These are phyloP conservation scores for Brachypalpus laphriformis DNA, from an alignment of 2,888 invertebrate species.

Conservation along the genomic window DNA sequence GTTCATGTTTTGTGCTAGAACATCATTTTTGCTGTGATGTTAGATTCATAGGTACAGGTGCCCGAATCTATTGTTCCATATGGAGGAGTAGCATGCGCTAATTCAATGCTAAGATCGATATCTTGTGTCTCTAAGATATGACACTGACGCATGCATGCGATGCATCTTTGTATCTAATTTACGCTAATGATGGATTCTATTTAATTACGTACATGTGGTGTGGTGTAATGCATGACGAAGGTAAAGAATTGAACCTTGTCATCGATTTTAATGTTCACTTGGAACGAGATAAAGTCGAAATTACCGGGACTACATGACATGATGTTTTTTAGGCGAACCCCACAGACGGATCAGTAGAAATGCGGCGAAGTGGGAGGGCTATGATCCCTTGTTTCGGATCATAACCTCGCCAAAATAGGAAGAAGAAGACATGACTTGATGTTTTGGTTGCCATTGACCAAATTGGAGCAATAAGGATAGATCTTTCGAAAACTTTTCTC, in stretches of 20 bases:
- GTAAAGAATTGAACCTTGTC: background rate
- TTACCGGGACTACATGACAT: background rate
- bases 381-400: too few relatives aligned
- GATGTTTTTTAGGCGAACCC: too few relatives aligned
- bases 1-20: constrained; percentile 50
- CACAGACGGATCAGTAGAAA: too few relatives aligned
- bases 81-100: constrained; percentile 66
- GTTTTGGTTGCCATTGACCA: too few relatives aligned
- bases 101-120: constrained; percentile 66
- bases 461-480: too few relatives aligned
- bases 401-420: too few relatives aligned
- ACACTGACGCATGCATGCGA: constrained; percentile 46
- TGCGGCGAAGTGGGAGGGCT: too few relatives aligned
- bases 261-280: background rate
- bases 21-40: constrained; percentile 2
- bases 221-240: background rate
- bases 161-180: constrained; percentile 31
- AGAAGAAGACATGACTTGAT: too few relatives aligned
- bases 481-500: too few relatives aligned
- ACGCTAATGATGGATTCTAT: constrained; percentile 32
- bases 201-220: background rate
- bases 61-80: constrained; percentile 61
- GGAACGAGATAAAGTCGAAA: background rate
- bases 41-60: constrained; percentile 43
- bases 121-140: constrained; percentile 36